Conservation (phyloP, 2,797 vertebrate genomes). For the Sebastes glaucus region DNA sequence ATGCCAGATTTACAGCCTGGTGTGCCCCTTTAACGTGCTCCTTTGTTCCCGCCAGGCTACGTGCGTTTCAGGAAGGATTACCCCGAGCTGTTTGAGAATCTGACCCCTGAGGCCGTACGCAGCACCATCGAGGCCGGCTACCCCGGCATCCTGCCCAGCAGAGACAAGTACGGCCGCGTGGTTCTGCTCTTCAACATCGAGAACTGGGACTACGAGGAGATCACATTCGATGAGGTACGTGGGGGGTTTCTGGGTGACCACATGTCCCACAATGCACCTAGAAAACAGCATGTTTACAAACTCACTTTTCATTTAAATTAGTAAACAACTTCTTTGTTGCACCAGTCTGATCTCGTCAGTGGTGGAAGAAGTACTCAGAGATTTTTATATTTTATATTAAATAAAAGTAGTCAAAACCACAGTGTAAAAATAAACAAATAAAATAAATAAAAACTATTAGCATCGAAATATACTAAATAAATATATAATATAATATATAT, state of each 20-base stretch:
- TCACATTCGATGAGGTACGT: slow-evolving; percentile 96
- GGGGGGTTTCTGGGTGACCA: background rate
- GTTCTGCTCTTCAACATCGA: slow-evolving; percentile 98
- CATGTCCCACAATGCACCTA: background rate
- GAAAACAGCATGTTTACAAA: background rate
- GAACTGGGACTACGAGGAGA: slow-evolving; percentile 98
- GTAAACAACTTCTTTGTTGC: background rate
- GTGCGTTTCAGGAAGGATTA: slow-evolving; percentile 96
- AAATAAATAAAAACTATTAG: background rate
- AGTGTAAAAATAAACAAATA: too few species aligned
- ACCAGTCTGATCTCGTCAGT: background rate
- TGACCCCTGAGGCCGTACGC: slow-evolving; percentile 92
- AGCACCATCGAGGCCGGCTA: slow-evolving; percentile 98
- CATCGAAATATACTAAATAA: background rate
- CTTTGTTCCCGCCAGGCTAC: slow-evolving; percentile 83
- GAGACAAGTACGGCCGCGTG: slow-evolving; percentile 94
- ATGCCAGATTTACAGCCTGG: background rate
- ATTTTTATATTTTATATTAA: too few species aligned
- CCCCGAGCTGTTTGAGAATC: slow-evolving; percentile 94
- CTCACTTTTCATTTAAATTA: background rate
- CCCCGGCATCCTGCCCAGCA: slow-evolving; percentile 91
- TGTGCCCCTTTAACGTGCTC: background rate
- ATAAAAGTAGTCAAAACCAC: too few species aligned
- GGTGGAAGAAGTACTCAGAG: background rate
- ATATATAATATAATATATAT: too few species aligned